Conservation (phyloP, 2,797 vertebrate genomes). For the Sparidentex hasta region DNA sequence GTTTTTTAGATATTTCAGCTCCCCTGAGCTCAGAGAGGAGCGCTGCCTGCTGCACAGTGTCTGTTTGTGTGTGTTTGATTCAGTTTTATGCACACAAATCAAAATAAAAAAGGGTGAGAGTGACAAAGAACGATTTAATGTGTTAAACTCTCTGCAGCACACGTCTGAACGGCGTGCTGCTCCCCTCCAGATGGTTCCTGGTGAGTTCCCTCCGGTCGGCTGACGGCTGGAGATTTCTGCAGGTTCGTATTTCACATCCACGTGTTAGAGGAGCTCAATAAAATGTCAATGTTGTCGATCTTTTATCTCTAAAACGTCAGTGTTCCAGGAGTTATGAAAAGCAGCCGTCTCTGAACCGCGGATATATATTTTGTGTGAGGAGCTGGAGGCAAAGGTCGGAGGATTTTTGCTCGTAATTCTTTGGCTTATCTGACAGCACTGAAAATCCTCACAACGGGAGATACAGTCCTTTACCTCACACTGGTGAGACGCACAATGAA, state of each 20-base stretch:
- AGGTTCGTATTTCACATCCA: conserved; percentile 4
- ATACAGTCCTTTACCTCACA: not conserved
- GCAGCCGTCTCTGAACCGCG: not conserved
- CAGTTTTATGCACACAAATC: not conserved
- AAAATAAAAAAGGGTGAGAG: not conserved
- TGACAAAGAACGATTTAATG: not conserved
- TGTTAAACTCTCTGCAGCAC: not conserved
- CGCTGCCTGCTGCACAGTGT: conserved; percentile 11
- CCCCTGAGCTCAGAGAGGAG: not conserved
- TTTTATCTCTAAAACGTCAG: not conserved
- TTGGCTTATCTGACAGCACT: not conserved
- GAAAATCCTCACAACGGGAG: not conserved
- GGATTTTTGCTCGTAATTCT: not conserved
- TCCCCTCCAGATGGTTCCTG: not conserved
- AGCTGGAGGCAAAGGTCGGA: too few species aligned
- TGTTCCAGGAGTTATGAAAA: not conserved
- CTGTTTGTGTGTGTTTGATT: not conserved
- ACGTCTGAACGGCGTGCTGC: too few species aligned
- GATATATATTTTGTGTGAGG: not conserved
- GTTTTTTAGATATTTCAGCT: not conserved
- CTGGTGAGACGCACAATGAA: too few species aligned
- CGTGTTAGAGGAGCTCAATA: not conserved
- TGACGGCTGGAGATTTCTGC: not conserved
- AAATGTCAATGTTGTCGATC: not conserved
- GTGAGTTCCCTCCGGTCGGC: not conserved